These are phyloP conservation scores for Phymastichus coffea DNA, from an alignment of 1,140 invertebrate species.

Conservation along the genomic window DNA sequence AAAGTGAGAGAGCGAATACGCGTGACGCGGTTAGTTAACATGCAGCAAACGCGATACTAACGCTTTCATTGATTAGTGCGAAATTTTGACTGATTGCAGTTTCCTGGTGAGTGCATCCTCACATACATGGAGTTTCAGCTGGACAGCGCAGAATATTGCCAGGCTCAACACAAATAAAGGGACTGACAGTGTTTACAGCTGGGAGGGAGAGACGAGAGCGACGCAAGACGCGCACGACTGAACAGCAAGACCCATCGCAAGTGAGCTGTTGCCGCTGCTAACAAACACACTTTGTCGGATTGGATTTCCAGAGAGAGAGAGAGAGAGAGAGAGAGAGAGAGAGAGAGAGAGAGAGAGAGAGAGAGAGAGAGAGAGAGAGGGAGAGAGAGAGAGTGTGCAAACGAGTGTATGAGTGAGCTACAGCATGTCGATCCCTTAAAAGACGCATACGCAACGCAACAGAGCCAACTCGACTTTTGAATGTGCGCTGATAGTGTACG, in stretches of 20 bases:
- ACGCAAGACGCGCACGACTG: too few species aligned
- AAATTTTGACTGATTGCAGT: conserved; percentile 52
- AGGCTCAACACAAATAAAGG: conserved; percentile 93
- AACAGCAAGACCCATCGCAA: too few species aligned
- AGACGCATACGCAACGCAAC: too few species aligned
- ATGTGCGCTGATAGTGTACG: too few species aligned
- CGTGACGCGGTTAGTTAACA: too few species aligned
- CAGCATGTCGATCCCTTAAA: conserved; percentile 40
- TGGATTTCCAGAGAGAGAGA: too few species aligned
- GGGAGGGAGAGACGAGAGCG: too few species aligned
- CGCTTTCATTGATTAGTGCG: not conserved
- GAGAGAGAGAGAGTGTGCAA: not conserved
- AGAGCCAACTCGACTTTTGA: too few species aligned
- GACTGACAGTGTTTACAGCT: too few species aligned
- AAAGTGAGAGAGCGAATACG: not conserved
- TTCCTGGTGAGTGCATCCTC: conserved; percentile 67
- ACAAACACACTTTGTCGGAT: too few species aligned
- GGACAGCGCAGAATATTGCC: conserved; percentile 94
- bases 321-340: not conserved
- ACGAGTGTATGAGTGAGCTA: not conserved
- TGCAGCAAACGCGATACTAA: not conserved
- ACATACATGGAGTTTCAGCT: conserved; percentile 97
- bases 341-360: not conserved
- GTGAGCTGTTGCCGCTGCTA: too few species aligned
- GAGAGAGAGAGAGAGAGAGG: not conserved